A percentile compares a stretch with the other conserved stretches of the same genome.
Evolutionary conservation across 1,140 invertebrate genomes (phyloP).

Genomic region (Trichonephila clavata): DNA sequence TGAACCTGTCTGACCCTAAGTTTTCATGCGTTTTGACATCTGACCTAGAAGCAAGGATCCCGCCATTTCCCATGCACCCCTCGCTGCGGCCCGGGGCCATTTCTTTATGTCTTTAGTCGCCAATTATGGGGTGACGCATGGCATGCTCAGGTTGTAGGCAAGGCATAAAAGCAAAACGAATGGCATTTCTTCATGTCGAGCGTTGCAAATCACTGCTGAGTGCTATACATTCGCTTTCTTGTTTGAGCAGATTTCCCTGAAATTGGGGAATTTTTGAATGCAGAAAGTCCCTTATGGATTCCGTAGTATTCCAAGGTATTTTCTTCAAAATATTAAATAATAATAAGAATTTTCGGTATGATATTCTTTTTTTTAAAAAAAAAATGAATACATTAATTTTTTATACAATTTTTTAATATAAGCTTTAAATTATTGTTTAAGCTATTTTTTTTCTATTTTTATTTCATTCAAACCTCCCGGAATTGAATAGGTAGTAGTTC

Average conservation of each 20-base stretch:
- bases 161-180: conserved; percentile 73
- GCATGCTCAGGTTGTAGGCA: conserved; percentile 65
- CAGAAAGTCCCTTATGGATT: not conserved
- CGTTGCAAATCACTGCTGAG: conserved; percentile 60
- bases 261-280: conserved; percentile 19
- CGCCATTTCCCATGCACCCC: conserved; percentile 63
- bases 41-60: conserved; percentile 65
- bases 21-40: conserved; percentile 62
- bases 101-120: conserved; percentile 69
- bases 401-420: too few species aligned
- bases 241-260: not conserved
- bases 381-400: too few species aligned
- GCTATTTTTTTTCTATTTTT: too few species aligned
- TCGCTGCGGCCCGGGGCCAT: conserved; percentile 27
- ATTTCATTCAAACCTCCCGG: too few species aligned
- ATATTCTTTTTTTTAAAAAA: too few species aligned
- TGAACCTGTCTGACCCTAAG: conserved; percentile 53
- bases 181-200: conserved; percentile 68
- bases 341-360: too few species aligned
- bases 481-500: too few species aligned
- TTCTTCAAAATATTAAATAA: too few species aligned
- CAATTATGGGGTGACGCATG: conserved; percentile 74
- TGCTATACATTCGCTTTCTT: conserved; percentile 47
- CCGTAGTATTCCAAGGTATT: too few species aligned
- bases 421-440: too few species aligned